Evolutionary conservation across 2,888 invertebrate genomes (phyloP).

Genomic region (Heteromurus nitidus): DNA sequence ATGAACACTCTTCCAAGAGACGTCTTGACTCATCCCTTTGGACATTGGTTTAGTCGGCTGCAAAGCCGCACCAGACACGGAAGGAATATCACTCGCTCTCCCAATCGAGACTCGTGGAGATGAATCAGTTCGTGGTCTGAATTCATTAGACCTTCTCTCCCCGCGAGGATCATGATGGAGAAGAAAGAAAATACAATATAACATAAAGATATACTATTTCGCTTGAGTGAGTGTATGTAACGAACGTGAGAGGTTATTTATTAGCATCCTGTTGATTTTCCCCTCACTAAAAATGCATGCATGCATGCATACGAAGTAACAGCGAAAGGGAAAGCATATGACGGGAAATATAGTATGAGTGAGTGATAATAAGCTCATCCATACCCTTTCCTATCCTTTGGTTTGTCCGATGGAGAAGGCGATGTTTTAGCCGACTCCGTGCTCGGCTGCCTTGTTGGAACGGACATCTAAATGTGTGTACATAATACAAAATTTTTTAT

Average conservation of each 20-base stretch:
- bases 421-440: constrained; percentile 74
- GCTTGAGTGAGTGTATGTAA: background rate
- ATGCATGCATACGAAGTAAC: constrained; percentile 14
- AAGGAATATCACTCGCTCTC: constrained; percentile 66
- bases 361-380: constrained; percentile 1
- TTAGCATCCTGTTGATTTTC: constrained; percentile 67
- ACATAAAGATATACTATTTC: constrained; percentile 7
- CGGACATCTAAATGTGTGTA: constrained; percentile 69
- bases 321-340: too few species aligned
- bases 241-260: constrained; percentile 57
- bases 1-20: constrained; percentile 79
- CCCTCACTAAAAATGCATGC: constrained; percentile 44
- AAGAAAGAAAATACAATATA: constrained; percentile 1
- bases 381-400: constrained; percentile 70
- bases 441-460: constrained; percentile 73
- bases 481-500: constrained; percentile 53
- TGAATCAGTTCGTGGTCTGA: constrained; percentile 72
- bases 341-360: background rate
- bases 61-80: constrained; percentile 62
- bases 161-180: background rate
- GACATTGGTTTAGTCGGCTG: constrained; percentile 52
- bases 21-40: constrained; percentile 68
- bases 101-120: constrained; percentile 73
- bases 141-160: constrained; percentile 68
- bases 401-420: constrained; percentile 71